Conservation (phyloP, 1,140 invertebrate genomes). For the Brachionus angularis region DNA sequence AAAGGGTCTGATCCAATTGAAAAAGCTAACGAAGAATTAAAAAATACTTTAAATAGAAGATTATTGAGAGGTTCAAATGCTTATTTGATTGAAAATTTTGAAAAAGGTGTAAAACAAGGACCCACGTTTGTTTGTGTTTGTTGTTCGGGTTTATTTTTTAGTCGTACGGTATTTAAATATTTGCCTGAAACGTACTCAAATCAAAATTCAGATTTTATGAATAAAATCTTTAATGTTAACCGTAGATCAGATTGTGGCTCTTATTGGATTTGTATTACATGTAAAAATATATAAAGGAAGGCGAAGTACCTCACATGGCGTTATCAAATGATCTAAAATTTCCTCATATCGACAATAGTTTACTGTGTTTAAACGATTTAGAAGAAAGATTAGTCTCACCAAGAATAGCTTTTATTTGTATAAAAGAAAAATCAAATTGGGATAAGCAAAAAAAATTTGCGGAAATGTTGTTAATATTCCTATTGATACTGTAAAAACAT, state of each 20-base stretch:
- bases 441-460: too few relatives aligned
- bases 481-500: too few relatives aligned
- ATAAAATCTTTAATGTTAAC: slow-evolving; percentile 7
- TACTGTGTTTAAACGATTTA: too few relatives aligned
- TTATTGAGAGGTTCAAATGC: not conserved
- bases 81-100: not conserved
- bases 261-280: slow-evolving; percentile 13
- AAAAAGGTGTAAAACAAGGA: too few relatives aligned
- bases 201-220: not conserved
- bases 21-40: too few relatives aligned
- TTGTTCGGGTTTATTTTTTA: slow-evolving; percentile 3
- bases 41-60: not conserved
- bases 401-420: too few relatives aligned
- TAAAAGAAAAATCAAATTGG: too few relatives aligned
- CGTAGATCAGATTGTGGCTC: not conserved
- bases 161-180: not conserved
- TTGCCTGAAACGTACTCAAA: not conserved
- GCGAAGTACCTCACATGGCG: not conserved
- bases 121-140: slow-evolving; percentile 7
- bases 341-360: too few relatives aligned
- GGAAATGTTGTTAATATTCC: too few relatives aligned
- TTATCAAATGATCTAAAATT: slow-evolving; percentile 7
- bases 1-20: too few relatives aligned
- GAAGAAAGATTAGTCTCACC: too few relatives aligned
- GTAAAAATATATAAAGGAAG: not conserved